A percentile compares a stretch with the other conserved stretches of the same genome.
Conservation (phyloP, 2,797 vertebrate genomes). For the Microchirus variegatus region DNA sequence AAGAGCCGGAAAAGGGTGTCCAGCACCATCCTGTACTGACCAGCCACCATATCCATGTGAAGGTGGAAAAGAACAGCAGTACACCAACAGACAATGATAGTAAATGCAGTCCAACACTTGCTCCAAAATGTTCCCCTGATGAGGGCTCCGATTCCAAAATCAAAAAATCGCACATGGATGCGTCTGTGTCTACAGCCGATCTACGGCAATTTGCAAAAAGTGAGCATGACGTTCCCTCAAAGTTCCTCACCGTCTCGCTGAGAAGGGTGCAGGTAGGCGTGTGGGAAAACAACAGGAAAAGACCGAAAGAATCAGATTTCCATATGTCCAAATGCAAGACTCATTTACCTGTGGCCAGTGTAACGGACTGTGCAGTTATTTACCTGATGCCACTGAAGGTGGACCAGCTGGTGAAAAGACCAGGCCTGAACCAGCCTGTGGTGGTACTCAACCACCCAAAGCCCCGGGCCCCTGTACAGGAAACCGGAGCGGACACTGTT, state of each 20-base stretch:
- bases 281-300: constrained; percentile 67
- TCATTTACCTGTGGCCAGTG: constrained; percentile 9
- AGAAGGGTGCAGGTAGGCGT: constrained; percentile 73
- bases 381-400: constrained; percentile 83
- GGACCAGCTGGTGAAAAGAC: constrained; percentile 88
- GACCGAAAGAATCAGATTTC: constrained; percentile 40
- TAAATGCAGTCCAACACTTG: not conserved
- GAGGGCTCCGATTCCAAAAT: constrained; percentile 1
- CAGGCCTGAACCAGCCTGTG: constrained; percentile 92
- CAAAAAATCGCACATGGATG: not conserved
- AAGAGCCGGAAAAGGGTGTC: constrained; percentile 23
- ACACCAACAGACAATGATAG: not conserved
- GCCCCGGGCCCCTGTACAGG: constrained; percentile 73
- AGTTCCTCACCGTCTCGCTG: constrained; percentile 78
- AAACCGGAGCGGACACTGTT: constrained; percentile 12
- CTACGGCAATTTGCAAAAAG: constrained; percentile 52
- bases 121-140: not conserved
- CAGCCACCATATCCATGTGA: constrained; percentile 21
- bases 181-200: constrained; percentile 13
- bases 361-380: constrained; percentile 45
- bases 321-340: constrained; percentile 58
- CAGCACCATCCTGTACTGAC: constrained; percentile 14
- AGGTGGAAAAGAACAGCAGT: constrained; percentile 35
- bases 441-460: constrained; percentile 96
- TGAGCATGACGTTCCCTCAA: constrained; percentile 49